phyloP scores from a whole-genome alignment of 2,888 invertebrate genomes.

The Dione juno region DNA sequence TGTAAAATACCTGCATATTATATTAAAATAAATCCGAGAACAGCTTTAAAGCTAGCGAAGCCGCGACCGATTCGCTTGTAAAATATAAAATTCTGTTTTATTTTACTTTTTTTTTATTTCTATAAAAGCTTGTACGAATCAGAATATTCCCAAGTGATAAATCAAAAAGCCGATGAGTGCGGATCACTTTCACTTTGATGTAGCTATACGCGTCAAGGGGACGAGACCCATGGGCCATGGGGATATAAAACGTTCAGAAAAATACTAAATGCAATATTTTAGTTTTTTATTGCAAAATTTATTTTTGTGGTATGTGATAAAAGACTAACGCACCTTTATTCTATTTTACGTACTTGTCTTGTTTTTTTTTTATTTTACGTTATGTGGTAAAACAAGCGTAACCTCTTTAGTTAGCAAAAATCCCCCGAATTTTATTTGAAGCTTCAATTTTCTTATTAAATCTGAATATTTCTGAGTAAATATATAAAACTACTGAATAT shows the following conservation, averaged over 20 bases:
- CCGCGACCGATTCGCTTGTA: too few relatives aligned
- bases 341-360: not conserved
- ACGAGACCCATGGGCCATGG: not conserved
- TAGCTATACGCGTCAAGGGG: slow-evolving; percentile 5
- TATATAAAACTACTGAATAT: too few relatives aligned
- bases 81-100: too few relatives aligned
- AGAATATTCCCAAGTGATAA: slow-evolving; percentile 1
- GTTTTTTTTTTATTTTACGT: not conserved
- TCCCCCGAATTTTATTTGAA: not conserved
- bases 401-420: not conserved
- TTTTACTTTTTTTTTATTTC: too few relatives aligned
- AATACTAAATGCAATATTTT: not conserved
- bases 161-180: slow-evolving; percentile 20
- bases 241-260: not conserved
- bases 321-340: too few relatives aligned
- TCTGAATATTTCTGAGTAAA: too few relatives aligned
- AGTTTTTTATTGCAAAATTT: not conserved
- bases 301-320: too few relatives aligned
- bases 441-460: too few relatives aligned
- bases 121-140: not conserved
- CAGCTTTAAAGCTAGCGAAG: too few relatives aligned
- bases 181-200: slow-evolving; percentile 30
- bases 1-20: too few relatives aligned
- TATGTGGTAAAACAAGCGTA: not conserved
- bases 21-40: too few relatives aligned